Evolutionary conservation across 2,797 vertebrate species (phyloP), one percentile per base, ranked within the genome.

Genomic region (Hirundo rustica): DNA sequence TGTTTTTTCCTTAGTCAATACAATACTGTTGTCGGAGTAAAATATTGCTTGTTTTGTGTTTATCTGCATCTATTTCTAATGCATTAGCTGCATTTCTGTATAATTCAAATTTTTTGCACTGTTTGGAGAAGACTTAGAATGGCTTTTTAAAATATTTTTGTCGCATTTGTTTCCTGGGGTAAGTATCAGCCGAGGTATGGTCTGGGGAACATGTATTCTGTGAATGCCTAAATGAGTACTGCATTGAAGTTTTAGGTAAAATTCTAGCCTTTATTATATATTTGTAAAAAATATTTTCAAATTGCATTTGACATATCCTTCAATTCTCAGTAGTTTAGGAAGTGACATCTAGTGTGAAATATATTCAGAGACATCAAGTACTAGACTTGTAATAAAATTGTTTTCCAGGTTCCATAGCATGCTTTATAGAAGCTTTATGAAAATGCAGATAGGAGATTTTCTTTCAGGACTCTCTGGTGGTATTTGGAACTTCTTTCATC

Each of bases 251-350:
- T 81, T 94, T 84, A 86, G 74, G 67, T 85, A 32, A 85, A 92
- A 93, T 85, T 86, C n/a, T 42, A 82, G 45, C 58, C 20, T 84
- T 80, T 50, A 32, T 83, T 85, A 72, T 40, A 16, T 66, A 92
- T 81, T 85, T 88, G 5, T 88, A 82, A 84, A 32, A 92, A 76
- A 76, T 72, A 30, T 19, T 93, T 92, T 88, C 27, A 84, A 79
- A 86, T 70, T 91, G 22, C n/a, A 22, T 75, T 50, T 91, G 79
- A 64, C 42, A 60, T 55, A 60, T 50, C 42, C 36, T 93, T 83
- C 40, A 88, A 8, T 84, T 86, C 55, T 67, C n/a, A 53, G 5
- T 64, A 86, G 66, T 88, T 79, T 86, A 64, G 44, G 38, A 79
- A 50, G 27, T 68, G 50, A 38, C 32, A 74, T 68, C 17, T 7